Evolutionary conservation across 1,140 invertebrate genomes (phyloP).

Genomic region (Lanistes nyassanus): DNA sequence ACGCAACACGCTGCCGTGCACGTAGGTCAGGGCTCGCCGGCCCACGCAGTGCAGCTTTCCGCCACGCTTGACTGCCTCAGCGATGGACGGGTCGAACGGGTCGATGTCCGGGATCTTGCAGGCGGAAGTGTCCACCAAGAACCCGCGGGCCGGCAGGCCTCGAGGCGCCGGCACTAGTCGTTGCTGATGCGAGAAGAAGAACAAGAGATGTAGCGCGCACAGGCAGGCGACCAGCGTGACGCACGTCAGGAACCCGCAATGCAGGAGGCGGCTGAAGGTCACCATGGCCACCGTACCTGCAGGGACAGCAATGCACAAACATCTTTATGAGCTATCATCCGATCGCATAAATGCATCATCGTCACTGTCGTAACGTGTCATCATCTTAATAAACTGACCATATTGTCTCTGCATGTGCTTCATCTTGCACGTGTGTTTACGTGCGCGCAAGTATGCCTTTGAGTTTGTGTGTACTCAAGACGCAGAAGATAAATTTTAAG

Average conservation of each 20-base stretch:
- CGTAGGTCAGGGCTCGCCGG: constrained; percentile 64
- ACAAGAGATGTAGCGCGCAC: constrained; percentile 20
- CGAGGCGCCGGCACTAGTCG: background rate
- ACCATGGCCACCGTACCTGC: too few species aligned
- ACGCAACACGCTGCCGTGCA: constrained; percentile 49
- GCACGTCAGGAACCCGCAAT: constrained; percentile 4
- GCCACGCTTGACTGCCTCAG: constrained; percentile 71
- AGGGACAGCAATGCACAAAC: too few species aligned
- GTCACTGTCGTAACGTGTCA: background rate
- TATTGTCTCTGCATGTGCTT: background rate
- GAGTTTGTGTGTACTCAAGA: constrained; percentile 1
- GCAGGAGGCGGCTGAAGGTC: background rate
- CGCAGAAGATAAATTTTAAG: background rate
- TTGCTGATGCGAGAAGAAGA: constrained; percentile 8
- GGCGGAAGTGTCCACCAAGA: constrained; percentile 76
- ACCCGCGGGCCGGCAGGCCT: constrained; percentile 11
- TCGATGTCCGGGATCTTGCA: constrained; percentile 84
- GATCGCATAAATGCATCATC: background rate
- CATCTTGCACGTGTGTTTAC: background rate
- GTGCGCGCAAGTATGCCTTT: background rate
- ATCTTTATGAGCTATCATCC: background rate
- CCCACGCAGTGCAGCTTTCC: constrained; percentile 72
- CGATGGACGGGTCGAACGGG: constrained; percentile 77
- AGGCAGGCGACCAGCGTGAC: constrained; percentile 5
- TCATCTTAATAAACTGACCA: background rate